These are phyloP conservation scores for Hirundo rustica DNA, from an alignment of 2,797 vertebrate genomes.

Conservation along the genomic window DNA sequence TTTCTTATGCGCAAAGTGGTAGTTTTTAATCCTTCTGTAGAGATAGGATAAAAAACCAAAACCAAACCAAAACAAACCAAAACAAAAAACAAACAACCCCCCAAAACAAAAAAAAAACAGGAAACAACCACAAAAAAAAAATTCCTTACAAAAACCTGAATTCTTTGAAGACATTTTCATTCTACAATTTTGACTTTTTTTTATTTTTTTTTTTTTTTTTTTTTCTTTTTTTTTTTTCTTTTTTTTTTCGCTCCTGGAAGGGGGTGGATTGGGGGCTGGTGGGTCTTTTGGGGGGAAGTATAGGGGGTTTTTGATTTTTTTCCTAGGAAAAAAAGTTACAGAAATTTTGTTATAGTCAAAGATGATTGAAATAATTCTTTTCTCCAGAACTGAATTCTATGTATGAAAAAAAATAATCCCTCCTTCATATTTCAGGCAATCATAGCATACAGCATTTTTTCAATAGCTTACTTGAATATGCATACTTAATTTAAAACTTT, in stretches of 20 bases:
- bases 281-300: accelerated
- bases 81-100: background rate
- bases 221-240: background rate
- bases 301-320: accelerated
- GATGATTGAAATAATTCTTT: background rate
- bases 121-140: accelerated
- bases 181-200: background rate
- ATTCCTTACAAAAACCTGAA: background rate
- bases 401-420: background rate
- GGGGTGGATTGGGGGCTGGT: accelerated
- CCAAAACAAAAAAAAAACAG: accelerated
- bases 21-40: background rate
- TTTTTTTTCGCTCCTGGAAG: background rate
- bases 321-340: background rate
- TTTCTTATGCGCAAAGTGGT: background rate
- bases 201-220: background rate
- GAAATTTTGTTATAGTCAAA: background rate
- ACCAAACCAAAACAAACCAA: accelerated
- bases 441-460: background rate
- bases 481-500: background rate
- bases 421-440: background rate
- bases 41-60: background rate
- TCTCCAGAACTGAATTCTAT: background rate
- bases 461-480: background rate
- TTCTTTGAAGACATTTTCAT: background rate